These are phyloP conservation scores for Carabus problematicus DNA, from an alignment of 2,888 invertebrate species.

Conservation along the genomic window DNA sequence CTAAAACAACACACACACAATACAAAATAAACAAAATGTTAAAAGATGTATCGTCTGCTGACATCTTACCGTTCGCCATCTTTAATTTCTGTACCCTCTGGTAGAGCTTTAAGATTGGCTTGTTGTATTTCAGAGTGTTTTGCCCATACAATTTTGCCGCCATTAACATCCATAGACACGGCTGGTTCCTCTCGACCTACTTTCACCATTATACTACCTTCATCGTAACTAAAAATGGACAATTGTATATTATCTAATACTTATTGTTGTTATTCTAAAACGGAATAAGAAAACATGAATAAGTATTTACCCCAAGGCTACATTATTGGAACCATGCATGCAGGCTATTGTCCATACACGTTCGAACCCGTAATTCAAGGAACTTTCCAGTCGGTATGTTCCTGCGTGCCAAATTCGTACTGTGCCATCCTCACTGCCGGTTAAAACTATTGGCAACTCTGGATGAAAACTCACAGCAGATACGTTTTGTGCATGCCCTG, in stretches of 20 bases:
- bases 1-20: conserved; percentile 39
- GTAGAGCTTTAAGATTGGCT: conserved; percentile 86
- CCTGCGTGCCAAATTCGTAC: conserved; percentile 99
- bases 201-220: conserved; percentile 94
- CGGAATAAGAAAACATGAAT: not conserved
- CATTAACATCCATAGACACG: conserved; percentile 97
- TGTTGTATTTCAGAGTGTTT: conserved; percentile 98
- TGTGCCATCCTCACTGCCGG: conserved; percentile 98
- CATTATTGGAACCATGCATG: conserved; percentile 93
- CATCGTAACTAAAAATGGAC: conserved; percentile 74
- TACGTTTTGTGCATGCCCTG: conserved; percentile 94
- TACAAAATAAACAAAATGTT: conserved; percentile 13
- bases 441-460: conserved; percentile 94
- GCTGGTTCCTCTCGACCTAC: conserved; percentile 97
- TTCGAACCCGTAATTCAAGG: conserved; percentile 97
- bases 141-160: conserved; percentile 99
- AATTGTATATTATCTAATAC: conserved; percentile 10
- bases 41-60: not conserved
- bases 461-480: conserved; percentile 97
- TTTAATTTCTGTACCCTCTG: conserved; percentile 79
- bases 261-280: not conserved
- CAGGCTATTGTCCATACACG: conserved; percentile 97
- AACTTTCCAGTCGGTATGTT: conserved; percentile 95
- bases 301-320: conserved; percentile 79
- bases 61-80: conserved; percentile 79